A percentile compares a stretch with the other conserved stretches of the same genome.
Conservation (phyloP, 2,113 vertebrate genomes). For the Aptenodytes patagonicus region DNA sequence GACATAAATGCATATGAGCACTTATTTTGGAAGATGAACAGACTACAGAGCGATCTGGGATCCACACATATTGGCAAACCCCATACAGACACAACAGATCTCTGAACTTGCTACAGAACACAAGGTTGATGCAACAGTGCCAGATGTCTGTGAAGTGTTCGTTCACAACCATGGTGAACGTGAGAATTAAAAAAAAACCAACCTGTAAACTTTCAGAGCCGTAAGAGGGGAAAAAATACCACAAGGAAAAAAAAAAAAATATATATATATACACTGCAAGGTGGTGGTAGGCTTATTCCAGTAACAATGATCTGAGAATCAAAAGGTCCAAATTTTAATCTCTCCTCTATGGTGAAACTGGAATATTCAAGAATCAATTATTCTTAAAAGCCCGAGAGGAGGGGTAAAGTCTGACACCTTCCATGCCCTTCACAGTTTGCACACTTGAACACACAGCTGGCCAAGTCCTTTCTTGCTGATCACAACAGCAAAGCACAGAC, state of each 20-base stretch:
- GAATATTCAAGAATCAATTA: not conserved
- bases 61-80: not conserved
- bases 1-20: not conserved
- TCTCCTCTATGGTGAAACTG: not conserved
- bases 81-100: not conserved
- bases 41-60: not conserved
- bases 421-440: not conserved
- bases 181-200: not conserved
- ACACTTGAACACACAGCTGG: not conserved
- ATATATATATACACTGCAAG: not conserved
- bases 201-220: not conserved
- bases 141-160: not conserved
- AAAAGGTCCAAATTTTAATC: not conserved
- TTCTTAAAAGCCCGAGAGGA: not conserved
- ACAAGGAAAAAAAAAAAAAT: not conserved
- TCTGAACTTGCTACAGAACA: not conserved
- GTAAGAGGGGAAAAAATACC: not conserved
- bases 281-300: not conserved
- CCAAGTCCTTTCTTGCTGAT: not conserved
- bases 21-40: not conserved
- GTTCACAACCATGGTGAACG: not conserved
- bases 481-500: not conserved
- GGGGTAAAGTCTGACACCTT: not conserved
- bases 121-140: not conserved
- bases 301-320: not conserved